Evolutionary conservation across 2,797 vertebrate species (phyloP).

Genomic region (Trachops cirrhosus): DNA sequence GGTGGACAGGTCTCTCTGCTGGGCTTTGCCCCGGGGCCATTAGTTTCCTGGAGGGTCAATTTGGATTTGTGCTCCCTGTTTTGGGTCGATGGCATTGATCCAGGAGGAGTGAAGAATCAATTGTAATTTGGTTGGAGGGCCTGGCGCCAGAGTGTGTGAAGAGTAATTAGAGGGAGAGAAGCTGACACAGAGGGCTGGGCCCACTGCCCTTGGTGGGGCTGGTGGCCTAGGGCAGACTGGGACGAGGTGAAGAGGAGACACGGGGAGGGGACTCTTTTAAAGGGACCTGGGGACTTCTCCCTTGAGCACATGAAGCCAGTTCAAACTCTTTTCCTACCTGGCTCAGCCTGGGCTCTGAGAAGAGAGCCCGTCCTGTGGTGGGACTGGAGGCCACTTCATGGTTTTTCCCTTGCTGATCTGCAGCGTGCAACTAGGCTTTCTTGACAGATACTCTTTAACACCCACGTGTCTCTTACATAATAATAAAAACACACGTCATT

Average conservation of each 20-base stretch:
- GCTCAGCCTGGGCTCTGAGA: background rate
- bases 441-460: background rate
- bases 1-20: background rate
- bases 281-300: background rate
- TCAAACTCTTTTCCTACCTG: background rate
- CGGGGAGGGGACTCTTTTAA: background rate
- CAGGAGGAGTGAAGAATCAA: conserved; percentile 76
- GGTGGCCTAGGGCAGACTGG: background rate
- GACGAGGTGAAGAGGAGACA: background rate
- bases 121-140: conserved; percentile 80
- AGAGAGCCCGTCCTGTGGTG: background rate
- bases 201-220: background rate
- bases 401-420: background rate
- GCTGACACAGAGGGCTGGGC: background rate
- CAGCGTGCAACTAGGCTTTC: background rate
- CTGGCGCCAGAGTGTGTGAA: conserved; percentile 56
- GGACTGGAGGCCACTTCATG: background rate
- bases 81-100: conserved; percentile 79
- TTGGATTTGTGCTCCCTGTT: conserved; percentile 76
- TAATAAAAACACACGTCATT: background rate
- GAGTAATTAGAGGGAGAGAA: conserved; percentile 80
- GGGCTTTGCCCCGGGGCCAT: background rate
- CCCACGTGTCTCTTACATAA: background rate
- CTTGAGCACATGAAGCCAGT: background rate
- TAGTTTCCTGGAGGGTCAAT: conserved; percentile 53